Conservation (phyloP, 2,888 invertebrate genomes). For the Beris morrisii region DNA sequence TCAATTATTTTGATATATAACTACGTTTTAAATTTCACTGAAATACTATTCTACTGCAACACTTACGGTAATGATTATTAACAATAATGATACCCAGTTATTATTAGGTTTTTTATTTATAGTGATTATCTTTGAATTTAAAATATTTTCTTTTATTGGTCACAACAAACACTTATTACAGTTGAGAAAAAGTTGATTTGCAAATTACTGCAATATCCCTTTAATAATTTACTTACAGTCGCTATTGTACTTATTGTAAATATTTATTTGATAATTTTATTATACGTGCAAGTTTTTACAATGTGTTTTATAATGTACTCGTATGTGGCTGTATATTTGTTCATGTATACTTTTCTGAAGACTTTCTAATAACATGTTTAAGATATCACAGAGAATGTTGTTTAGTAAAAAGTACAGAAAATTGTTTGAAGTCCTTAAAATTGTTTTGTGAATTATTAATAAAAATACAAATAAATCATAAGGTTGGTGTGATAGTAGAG, state of each 20-base stretch:
- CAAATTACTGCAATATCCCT: too few species aligned
- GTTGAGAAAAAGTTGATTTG: too few species aligned
- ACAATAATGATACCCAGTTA: slow-evolving; percentile 26
- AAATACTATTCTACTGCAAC: slow-evolving; percentile 24
- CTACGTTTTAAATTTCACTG: neutral
- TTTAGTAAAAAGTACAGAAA: slow-evolving; percentile 8
- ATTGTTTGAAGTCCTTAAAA: slow-evolving; percentile 3
- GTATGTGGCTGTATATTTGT: neutral
- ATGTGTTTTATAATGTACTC: too few species aligned
- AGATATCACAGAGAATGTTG: slow-evolving; percentile 30
- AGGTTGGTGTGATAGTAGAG: slow-evolving; percentile 4
- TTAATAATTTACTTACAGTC: too few species aligned
- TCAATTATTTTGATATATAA: neutral
- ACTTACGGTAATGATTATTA: slow-evolving; percentile 19
- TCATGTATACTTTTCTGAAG: slow-evolving; percentile 3
- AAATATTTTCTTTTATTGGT: neutral
- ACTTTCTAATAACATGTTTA: slow-evolving; percentile 6
- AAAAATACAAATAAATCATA: neutral
- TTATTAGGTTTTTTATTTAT: neutral
- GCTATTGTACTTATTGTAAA: too few species aligned
- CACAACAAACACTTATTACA: too few species aligned
- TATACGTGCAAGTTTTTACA: too few species aligned
- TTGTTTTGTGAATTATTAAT: neutral
- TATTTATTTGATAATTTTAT: too few species aligned
- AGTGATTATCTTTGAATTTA: neutral